Conservation (phyloP, 1,140 invertebrate genomes). For the Andrena cerasifolii region DNA sequence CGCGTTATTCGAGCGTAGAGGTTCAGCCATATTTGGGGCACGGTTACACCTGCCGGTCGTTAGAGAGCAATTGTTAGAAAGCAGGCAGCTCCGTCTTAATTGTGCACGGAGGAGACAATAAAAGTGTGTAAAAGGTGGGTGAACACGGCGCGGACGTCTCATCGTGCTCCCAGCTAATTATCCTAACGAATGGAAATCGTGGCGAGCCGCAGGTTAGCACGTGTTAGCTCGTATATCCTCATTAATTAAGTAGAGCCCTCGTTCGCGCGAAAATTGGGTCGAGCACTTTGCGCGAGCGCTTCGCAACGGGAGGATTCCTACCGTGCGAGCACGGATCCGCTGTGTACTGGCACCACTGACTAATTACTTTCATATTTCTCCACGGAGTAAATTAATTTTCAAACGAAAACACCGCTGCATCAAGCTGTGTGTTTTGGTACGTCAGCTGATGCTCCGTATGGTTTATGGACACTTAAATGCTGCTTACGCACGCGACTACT, state of each 20-base stretch:
- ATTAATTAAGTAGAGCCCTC: conserved; percentile 59
- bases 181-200: conserved; percentile 68
- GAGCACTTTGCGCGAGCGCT: not conserved
- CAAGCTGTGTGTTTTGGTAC: conserved; percentile 30
- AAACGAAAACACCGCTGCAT: conserved; percentile 34
- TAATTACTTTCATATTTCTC: conserved; percentile 51
- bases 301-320: not conserved
- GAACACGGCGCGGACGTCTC: conserved; percentile 38
- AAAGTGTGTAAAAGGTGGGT: conserved; percentile 40
- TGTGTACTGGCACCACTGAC: not conserved
- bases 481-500: not conserved
- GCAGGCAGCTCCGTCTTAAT: conserved; percentile 39
- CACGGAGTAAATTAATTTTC: conserved; percentile 35
- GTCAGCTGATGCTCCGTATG: not conserved
- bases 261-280: conserved; percentile 60
- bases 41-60: conserved; percentile 10
- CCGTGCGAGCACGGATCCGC: not conserved
- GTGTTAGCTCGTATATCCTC: conserved; percentile 58
- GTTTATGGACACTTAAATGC: not conserved
- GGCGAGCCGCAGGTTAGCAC: conserved; percentile 55
- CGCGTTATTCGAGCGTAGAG: too few species aligned
- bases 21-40: conserved; percentile 1
- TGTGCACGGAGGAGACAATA: conserved; percentile 34
- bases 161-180: conserved; percentile 63
- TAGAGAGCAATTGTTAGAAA: conserved; percentile 32